phyloP scores from a whole-genome alignment of 1,140 invertebrate genomes.

The Condylostylus longicornis region DNA sequence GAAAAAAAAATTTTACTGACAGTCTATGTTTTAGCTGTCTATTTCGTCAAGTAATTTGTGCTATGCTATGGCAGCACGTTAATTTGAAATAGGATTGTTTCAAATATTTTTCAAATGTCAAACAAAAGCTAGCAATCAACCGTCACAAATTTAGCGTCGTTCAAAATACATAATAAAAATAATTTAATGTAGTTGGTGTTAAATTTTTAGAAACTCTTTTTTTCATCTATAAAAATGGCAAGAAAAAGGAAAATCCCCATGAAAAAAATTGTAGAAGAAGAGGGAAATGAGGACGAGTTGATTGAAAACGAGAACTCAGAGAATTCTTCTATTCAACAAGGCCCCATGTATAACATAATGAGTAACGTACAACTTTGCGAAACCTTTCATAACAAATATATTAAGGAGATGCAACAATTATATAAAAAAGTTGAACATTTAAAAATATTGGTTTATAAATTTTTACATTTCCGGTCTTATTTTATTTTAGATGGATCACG shows the following conservation, averaged over 20 bases:
- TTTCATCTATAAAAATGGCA: conserved; percentile 8
- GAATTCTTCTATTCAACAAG: conserved; percentile 11
- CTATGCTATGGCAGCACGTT: too few species aligned
- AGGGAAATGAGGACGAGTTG: conserved; percentile 10
- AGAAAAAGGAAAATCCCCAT: conserved; percentile 10
- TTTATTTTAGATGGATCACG: conserved; percentile 33
- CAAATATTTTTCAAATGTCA: too few species aligned
- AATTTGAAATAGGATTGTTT: too few species aligned
- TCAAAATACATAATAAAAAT: too few species aligned
- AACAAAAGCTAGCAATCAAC: too few species aligned
- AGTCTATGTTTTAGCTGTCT: too few species aligned
- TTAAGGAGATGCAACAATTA: conserved; percentile 41
- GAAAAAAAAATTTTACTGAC: too few species aligned
- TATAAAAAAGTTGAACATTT: conserved; percentile 35
- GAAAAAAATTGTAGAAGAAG: not conserved
- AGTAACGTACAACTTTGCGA: conserved; percentile 43
- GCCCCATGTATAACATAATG: conserved; percentile 34
- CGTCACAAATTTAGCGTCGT: too few species aligned
- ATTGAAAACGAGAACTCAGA: conserved; percentile 3
- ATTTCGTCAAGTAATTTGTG: too few species aligned
- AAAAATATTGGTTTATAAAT: not conserved
- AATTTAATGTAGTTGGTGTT: too few species aligned
- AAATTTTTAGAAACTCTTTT: too few species aligned
- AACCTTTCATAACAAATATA: conserved; percentile 42
- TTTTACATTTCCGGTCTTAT: conserved; percentile 1